Conservation (phyloP, 2,888 invertebrate species). For the Lomographa bimaculata region DNA sequence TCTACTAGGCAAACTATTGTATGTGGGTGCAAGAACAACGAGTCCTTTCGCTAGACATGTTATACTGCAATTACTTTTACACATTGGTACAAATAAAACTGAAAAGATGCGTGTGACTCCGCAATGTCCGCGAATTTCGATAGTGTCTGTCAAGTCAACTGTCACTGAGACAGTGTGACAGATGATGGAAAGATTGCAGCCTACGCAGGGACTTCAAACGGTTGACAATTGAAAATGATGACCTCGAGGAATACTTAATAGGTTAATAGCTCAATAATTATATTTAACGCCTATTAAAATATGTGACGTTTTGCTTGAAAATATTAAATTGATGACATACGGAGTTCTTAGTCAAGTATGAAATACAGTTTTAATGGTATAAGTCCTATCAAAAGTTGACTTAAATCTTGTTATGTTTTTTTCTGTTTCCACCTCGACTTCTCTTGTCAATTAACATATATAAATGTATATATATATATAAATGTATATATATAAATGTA, state of each 20-base stretch:
- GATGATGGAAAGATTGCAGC: constrained; percentile 31
- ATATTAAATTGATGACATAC: too few relatives aligned
- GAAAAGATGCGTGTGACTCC: constrained; percentile 36
- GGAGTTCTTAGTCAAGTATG: too few relatives aligned
- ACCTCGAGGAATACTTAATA: constrained; percentile 10
- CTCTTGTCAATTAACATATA: too few relatives aligned
- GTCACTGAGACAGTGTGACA: constrained; percentile 29
- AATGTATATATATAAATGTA: too few relatives aligned
- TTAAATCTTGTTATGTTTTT: too few relatives aligned
- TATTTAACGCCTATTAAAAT: background rate
- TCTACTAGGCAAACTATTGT: too few relatives aligned
- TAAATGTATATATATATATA: too few relatives aligned
- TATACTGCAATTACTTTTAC: constrained; percentile 5
- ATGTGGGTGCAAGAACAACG: too few relatives aligned
- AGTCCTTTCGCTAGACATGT: background rate
- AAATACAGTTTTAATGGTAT: too few relatives aligned
- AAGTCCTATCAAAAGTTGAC: too few relatives aligned
- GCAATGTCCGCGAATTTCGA: constrained; percentile 42
- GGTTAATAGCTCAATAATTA: constrained; percentile 10
- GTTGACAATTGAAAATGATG: constrained; percentile 15
- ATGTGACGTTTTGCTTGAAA: too few relatives aligned
- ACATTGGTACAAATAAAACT: constrained; percentile 16
- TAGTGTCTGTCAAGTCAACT: constrained; percentile 24
- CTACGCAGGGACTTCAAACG: constrained; percentile 26
- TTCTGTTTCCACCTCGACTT: too few relatives aligned